phyloP scores from a whole-genome alignment of 2,888 invertebrate species.

The Ashinkailepas kermadecensis region DNA sequence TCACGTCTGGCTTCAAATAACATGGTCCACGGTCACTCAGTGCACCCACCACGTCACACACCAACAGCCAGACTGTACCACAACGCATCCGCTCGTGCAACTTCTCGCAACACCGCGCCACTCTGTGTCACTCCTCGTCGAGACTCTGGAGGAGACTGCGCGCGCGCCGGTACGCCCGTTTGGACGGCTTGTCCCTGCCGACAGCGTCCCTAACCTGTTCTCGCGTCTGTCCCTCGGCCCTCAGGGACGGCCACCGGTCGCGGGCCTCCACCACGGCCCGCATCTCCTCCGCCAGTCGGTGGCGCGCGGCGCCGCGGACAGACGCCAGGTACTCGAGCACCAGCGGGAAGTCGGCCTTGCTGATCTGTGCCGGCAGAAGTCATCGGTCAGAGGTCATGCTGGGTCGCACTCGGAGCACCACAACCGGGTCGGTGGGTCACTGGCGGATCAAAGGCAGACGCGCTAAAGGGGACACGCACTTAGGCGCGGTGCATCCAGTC shows the following conservation, averaged over 20 bases:
- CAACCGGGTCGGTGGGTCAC: too few relatives aligned
- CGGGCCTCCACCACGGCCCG: slow-evolving; percentile 4
- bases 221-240: not conserved
- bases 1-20: too few relatives aligned
- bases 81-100: too few relatives aligned
- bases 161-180: slow-evolving; percentile 10
- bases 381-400: too few relatives aligned
- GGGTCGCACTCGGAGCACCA: too few relatives aligned
- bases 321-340: slow-evolving; percentile 1
- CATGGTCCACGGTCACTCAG: too few relatives aligned
- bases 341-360: slow-evolving; percentile 2
- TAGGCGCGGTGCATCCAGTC: too few relatives aligned
- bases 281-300: not conserved
- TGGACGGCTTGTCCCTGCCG: not conserved
- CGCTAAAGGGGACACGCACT: too few relatives aligned
- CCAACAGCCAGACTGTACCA: not conserved
- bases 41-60: too few relatives aligned
- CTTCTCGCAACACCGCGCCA: not conserved
- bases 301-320: not conserved
- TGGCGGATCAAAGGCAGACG: too few relatives aligned
- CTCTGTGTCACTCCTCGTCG: not conserved
- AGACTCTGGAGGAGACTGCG: not conserved
- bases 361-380: not conserved
- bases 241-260: slow-evolving; percentile 10
- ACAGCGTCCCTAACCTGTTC: not conserved